Percentiles rank a stretch among this genome's conserved stretches.
phyloP scores from a whole-genome alignment of 2,113 vertebrate species.

The Columbina picui region DNA sequence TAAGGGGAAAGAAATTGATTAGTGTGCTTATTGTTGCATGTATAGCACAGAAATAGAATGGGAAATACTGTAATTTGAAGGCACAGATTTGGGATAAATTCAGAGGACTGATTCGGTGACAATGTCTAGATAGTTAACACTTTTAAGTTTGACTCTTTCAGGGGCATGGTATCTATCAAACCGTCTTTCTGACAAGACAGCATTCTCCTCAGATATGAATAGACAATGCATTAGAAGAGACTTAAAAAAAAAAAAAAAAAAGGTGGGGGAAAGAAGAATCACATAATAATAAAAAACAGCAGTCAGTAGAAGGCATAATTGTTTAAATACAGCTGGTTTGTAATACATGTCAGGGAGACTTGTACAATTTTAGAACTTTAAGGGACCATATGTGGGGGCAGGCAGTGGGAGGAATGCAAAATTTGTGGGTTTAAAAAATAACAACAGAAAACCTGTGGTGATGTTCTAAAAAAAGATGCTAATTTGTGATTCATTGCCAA shows the following conservation, averaged over 20 bases:
- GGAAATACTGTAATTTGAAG: not conserved
- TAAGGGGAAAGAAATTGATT: not conserved
- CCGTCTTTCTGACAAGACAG: not conserved
- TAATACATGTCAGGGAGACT: constrained; percentile 6
- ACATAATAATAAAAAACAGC: not conserved
- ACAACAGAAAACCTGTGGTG: constrained; percentile 48
- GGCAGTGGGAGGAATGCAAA: constrained; percentile 59
- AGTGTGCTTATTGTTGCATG: not conserved
- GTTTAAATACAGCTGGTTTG: constrained; percentile 42
- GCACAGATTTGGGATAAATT: not conserved
- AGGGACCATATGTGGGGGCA: constrained; percentile 50
- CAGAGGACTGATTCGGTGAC: not conserved
- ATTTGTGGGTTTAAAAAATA: constrained; percentile 69
- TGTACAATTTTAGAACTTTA: constrained; percentile 42
- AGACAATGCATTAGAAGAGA: not conserved
- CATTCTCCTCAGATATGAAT: not conserved
- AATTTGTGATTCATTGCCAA: constrained; percentile 60
- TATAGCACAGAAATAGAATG: not conserved
- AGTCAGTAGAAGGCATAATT: not conserved
- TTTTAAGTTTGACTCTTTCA: constrained; percentile 9
- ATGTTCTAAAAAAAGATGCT: constrained; percentile 50
- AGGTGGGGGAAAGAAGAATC: not conserved
- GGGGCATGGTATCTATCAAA: not conserved
- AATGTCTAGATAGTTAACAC: not conserved
- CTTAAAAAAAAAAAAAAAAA: not conserved